phyloP scores from a whole-genome alignment of 1,140 invertebrate genomes.

The Pogonus chalceus region DNA sequence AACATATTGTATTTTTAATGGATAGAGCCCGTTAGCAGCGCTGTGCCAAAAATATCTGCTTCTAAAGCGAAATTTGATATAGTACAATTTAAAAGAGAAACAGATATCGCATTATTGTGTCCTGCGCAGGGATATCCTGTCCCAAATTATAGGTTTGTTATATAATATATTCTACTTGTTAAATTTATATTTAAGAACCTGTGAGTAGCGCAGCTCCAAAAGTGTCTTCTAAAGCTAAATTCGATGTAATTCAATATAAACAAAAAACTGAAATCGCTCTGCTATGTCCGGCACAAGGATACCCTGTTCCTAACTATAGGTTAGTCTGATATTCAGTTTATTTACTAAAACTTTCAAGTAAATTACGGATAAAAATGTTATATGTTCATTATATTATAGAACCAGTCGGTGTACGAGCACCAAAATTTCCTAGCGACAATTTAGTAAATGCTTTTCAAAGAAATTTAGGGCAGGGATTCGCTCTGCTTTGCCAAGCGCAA shows the following conservation, averaged over 20 bases:
- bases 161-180: constrained; percentile 25
- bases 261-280: constrained; percentile 30
- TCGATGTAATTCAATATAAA: constrained; percentile 26
- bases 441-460: constrained; percentile 35
- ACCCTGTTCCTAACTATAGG: constrained; percentile 57
- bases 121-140: constrained; percentile 49
- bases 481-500: constrained; percentile 46
- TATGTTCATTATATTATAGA: constrained; percentile 35
- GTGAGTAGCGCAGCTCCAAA: constrained; percentile 61
- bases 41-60: constrained; percentile 46
- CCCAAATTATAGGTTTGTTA: constrained; percentile 24
- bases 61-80: constrained; percentile 30
- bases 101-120: constrained; percentile 39
- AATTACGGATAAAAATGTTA: neutral
- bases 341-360: neutral
- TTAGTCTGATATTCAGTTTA: constrained; percentile 28
- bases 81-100: constrained; percentile 18
- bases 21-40: constrained; percentile 48
- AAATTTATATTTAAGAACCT: constrained; percentile 42
- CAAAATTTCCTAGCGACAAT: constrained; percentile 52
- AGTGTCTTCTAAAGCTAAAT: constrained; percentile 37
- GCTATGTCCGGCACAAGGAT: constrained; percentile 56
- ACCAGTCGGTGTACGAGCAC: constrained; percentile 55
- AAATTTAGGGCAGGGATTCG: constrained; percentile 21
- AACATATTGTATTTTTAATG: too few species aligned